Evolutionary conservation across 2,888 invertebrate species (phyloP).

Genomic region (Piscicola geometra): DNA sequence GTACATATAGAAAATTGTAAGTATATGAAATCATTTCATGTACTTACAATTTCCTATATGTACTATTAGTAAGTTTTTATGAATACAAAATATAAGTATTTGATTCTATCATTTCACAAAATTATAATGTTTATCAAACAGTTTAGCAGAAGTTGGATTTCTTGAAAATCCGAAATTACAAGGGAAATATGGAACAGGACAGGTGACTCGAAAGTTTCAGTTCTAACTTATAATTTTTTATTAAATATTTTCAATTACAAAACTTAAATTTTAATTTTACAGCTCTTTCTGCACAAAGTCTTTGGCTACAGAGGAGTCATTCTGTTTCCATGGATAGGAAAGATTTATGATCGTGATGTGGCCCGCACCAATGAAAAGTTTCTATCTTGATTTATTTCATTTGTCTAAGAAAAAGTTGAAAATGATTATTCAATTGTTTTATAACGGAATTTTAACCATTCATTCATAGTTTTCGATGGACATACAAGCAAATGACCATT

Average conservation of each 20-base stretch:
- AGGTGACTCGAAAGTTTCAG: constrained; percentile 55
- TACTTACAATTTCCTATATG: too few species aligned
- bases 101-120: too few species aligned
- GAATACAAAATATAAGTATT: background rate
- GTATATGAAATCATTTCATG: too few species aligned
- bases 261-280: constrained; percentile 42
- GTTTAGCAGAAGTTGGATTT: constrained; percentile 88
- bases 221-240: background rate
- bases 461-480: too few species aligned
- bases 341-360: constrained; percentile 87
- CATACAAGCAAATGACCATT: too few species aligned
- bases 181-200: constrained; percentile 91
- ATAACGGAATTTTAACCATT: too few species aligned
- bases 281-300: constrained; percentile 84
- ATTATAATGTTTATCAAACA: too few species aligned
- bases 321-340: constrained; percentile 90
- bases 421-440: too few species aligned
- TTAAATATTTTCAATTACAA: constrained; percentile 10
- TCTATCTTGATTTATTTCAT: background rate
- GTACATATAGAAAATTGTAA: too few species aligned
- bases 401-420: too few species aligned
- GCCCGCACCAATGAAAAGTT: constrained; percentile 64
- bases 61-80: background rate
- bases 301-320: constrained; percentile 96
- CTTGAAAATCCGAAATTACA: constrained; percentile 78